Conservation (phyloP, 2,113 vertebrate genomes). For the Camelus dromedarius region DNA sequence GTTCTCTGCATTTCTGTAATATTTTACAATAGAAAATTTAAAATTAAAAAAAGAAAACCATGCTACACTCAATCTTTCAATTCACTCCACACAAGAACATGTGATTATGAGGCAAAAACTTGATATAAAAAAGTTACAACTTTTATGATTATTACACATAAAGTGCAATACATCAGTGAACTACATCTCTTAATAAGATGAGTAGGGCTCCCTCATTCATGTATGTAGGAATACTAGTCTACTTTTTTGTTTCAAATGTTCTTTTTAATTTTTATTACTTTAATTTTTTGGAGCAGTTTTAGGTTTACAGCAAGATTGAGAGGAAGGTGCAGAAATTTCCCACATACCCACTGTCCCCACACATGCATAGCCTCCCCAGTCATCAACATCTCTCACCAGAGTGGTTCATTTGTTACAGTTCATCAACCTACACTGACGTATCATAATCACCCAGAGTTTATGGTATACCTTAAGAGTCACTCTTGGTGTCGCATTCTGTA, state of each 20-base stretch:
- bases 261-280: neutral
- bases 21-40: neutral
- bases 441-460: neutral
- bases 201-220: neutral
- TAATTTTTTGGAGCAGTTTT: neutral
- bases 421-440: neutral
- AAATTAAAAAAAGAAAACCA: neutral
- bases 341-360: accelerated
- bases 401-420: neutral
- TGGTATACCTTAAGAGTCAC: neutral
- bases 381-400: neutral
- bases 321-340: neutral
- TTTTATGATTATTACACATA: neutral
- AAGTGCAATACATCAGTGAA: neutral
- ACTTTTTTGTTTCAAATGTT: neutral
- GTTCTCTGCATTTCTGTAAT: neutral
- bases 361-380: neutral
- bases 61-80: neutral
- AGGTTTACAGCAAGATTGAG: neutral
- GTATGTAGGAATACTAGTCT: neutral
- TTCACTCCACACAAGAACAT: neutral
- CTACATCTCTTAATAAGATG: neutral
- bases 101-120: neutral
- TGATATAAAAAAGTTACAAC: neutral
- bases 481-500: neutral